phyloP scores from a whole-genome alignment of 1,140 invertebrate genomes.

The Monomorium pharaonis region DNA sequence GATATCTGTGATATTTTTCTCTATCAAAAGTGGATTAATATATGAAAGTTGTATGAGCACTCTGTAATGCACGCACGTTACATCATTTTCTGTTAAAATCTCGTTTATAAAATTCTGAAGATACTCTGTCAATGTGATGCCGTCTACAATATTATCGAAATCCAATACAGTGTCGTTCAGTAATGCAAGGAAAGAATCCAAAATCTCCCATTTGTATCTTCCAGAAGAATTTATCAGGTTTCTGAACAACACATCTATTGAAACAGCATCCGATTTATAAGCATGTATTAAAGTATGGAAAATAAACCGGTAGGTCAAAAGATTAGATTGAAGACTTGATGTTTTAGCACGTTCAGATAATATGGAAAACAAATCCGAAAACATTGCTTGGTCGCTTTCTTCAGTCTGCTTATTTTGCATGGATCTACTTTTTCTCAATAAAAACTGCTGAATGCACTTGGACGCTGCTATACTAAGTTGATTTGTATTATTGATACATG shows the following conservation, averaged over 20 bases:
- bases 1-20: conserved; percentile 73
- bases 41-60: conserved; percentile 71
- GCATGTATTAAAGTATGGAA: conserved; percentile 59
- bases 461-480: conserved; percentile 63
- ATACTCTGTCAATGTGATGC: conserved; percentile 70
- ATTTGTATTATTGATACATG: conserved; percentile 57
- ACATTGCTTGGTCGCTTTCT: conserved; percentile 23
- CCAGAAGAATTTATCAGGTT: conserved; percentile 70
- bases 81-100: conserved; percentile 63
- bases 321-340: conserved; percentile 53
- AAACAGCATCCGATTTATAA: conserved; percentile 64
- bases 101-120: conserved; percentile 73
- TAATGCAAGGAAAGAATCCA: conserved; percentile 64
- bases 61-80: conserved; percentile 69
- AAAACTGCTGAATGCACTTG: conserved; percentile 74
- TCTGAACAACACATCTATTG: conserved; percentile 76
- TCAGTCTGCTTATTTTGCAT: conserved; percentile 32
- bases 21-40: conserved; percentile 80
- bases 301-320: conserved; percentile 61
- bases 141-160: conserved; percentile 76
- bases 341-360: conserved; percentile 57
- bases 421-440: conserved; percentile 64
- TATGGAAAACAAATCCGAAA: conserved; percentile 63
- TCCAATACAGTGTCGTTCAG: conserved; percentile 71
- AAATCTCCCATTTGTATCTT: conserved; percentile 66